Base-by-base conservation (phyloP, 2,113 vertebrate genomes). In the Mus spicilegus region DNA sequence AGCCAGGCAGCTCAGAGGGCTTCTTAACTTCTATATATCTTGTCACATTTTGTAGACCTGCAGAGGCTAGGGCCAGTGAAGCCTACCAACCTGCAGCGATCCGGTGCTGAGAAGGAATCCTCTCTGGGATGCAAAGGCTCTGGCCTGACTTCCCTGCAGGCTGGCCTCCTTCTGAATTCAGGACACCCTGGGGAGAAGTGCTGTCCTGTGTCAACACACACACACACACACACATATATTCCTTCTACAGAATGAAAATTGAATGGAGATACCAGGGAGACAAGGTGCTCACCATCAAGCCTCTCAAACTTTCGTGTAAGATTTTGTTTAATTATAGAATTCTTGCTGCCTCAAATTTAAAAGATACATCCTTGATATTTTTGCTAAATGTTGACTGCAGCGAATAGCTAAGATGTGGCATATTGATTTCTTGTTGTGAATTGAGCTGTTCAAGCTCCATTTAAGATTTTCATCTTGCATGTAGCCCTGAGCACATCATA, bases 381-480 rank as follows among this genome's bases (percentile, higher is more conserved):
- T 95, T 97, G 16, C 98, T 98, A 98, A 98, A 97, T 98, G 98
- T 98, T 98, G 98, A 99, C 99, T 98, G 98, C 98, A 98, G 98
- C 91, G 98, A 99, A 99, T 98, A 99, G 99, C 98, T 98, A 98
- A 99, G 99, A 99, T 98, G 98, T 99, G 99, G 99, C 99, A 99
- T 99, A 99, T 99, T 99, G 99, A 99, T 99, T 99, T 99, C 99
- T 99, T 99, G 99, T 99, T 99, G 99, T 99, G 99, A 99, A 99
- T 98, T 99, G 99, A 99, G 99, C 99, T 99, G 99, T 99, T 99
- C 99, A 99, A 99, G 99, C 99, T 99, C 99, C 99, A 99, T 99
- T 99, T 99, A 99, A 99, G 99, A 99, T 99, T 99, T 99, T 99
- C 99, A 99, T 99, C 99, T 99, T 99, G 98, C 98, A 98, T 98